Evolutionary conservation across 2,113 vertebrate genomes (phyloP), one percentile per base, ranked within the genome.

Genomic region (Ibidorhyncha struthersii): DNA sequence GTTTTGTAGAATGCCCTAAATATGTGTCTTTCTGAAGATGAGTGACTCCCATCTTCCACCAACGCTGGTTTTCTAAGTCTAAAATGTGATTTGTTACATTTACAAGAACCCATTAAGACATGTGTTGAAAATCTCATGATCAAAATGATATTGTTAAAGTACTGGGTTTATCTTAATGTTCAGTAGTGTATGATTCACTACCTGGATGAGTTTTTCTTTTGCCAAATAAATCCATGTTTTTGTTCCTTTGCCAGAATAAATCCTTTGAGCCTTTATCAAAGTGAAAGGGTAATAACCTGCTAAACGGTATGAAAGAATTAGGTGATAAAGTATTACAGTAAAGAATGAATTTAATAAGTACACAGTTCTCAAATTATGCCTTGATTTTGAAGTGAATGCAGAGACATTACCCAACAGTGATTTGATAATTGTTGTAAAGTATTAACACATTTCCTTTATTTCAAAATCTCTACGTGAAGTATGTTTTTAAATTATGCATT

Each of bases 211-310:
- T 73, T 82, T 85, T 96, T 85, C 83, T 93, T 94, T 87, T 85
- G 66, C 90, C 82, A 95, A 72, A 89, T 82, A 93, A 79, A 95
- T 90, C 40, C 66, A 38, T 83, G 67, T 1, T 80, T 95, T 94
- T 96, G 89, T 93, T 96, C 87, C 62, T 94, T 90, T 96, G 96
- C 94, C 96, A 96, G 89, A 85, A 73, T 74, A 96, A 96, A 84
- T 74, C 87, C 86, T 97, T 91, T 94, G 94, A 96, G 93, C 65
- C 43, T 96, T 95, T 97, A 96, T 94, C 96, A 95, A 95, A 96
- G 92, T 91, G 78, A 97, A 96, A 90, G 82, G 61, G 49, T 93
- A 97, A 92, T 95, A 94, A 92, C 76, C 62, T 93, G 53, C 87
- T 95, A 95, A 93, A 87, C 22, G 11, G 45, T 91, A 62, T 49